phyloP scores from a whole-genome alignment of 2,113 vertebrate genomes.

The Pleuronectes platessa region DNA sequence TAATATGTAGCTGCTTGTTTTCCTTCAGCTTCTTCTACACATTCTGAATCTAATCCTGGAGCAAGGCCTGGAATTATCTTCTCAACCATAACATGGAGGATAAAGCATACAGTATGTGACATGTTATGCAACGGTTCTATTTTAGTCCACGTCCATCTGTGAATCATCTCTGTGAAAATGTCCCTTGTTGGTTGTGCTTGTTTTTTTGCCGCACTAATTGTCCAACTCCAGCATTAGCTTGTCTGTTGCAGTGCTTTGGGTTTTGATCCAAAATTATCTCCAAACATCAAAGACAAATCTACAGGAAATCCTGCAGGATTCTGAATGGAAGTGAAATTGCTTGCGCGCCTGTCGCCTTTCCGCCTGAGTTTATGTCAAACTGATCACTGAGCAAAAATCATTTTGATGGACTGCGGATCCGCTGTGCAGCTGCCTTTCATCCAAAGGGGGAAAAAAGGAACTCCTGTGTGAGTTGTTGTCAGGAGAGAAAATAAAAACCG shows the following conservation, averaged over 20 bases:
- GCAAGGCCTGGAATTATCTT: constrained; percentile 39
- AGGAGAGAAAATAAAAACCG: constrained; percentile 25
- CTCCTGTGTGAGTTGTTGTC: constrained; percentile 40
- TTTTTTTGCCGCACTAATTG: constrained; percentile 26
- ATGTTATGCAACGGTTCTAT: constrained; percentile 63
- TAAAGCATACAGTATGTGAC: constrained; percentile 52
- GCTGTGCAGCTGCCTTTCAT: constrained; percentile 13
- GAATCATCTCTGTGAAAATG: constrained; percentile 20
- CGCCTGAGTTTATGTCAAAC: constrained; percentile 40
- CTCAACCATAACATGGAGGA: constrained; percentile 57
- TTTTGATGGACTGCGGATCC: constrained; percentile 27
- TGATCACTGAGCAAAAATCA: constrained; percentile 37
- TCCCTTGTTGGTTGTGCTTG: constrained; percentile 26
- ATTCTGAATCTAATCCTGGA: constrained; percentile 48
- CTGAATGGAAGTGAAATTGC: constrained; percentile 46
- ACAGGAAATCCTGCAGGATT: constrained; percentile 48
- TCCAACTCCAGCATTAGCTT: background rate
- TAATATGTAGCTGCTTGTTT: too few species aligned
- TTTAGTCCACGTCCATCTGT: constrained; percentile 65
- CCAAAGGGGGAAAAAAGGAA: background rate
- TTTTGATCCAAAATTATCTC: constrained; percentile 15
- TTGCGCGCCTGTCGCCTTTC: constrained; percentile 5
- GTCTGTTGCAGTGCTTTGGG: background rate
- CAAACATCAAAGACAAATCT: background rate
- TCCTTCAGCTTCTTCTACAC: background rate